A percentile compares a stretch with the other conserved stretches of the same genome.
phyloP scores from a whole-genome alignment of 1,140 invertebrate genomes.

The Oncopeltus fasciatus region DNA sequence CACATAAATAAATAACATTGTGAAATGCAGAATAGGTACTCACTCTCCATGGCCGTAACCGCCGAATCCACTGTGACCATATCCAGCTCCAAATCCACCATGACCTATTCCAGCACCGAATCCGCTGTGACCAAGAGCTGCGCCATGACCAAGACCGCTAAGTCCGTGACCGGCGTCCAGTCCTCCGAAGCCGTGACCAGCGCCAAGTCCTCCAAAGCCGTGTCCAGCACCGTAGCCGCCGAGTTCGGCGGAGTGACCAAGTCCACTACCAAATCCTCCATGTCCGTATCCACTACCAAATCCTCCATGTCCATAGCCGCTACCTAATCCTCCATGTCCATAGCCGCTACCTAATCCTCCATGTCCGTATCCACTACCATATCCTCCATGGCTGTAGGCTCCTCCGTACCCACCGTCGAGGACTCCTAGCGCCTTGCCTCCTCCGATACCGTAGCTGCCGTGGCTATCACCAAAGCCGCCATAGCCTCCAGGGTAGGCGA shows the following conservation, averaged over 20 bases:
- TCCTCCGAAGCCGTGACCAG: background rate
- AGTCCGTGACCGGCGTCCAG: conserved; percentile 3
- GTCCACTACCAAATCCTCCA: background rate
- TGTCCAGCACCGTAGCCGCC: conserved; percentile 5
- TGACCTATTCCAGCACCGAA: background rate
- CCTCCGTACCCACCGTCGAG: background rate
- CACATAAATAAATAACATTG: too few relatives aligned
- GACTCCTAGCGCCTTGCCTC: conserved; percentile 1
- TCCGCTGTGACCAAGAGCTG: background rate
- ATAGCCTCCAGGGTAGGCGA: conserved; percentile 12
- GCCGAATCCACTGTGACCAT: background rate
- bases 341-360: background rate
- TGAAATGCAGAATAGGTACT: too few relatives aligned
- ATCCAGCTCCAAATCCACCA: conserved; percentile 4
- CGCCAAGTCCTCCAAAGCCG: background rate
- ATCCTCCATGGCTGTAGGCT: background rate
- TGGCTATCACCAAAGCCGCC: conserved; percentile 15
- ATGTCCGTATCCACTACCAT: background rate
- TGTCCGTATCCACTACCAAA: background rate
- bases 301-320: background rate
- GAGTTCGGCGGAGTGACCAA: too few relatives aligned
- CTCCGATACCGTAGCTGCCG: conserved; percentile 14
- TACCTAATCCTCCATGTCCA: too few relatives aligned
- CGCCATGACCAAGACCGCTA: background rate
- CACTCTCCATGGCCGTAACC: too few relatives aligned